Conservation (phyloP, 2,113 vertebrate genomes). For the Cynoglossus semilaevis region DNA sequence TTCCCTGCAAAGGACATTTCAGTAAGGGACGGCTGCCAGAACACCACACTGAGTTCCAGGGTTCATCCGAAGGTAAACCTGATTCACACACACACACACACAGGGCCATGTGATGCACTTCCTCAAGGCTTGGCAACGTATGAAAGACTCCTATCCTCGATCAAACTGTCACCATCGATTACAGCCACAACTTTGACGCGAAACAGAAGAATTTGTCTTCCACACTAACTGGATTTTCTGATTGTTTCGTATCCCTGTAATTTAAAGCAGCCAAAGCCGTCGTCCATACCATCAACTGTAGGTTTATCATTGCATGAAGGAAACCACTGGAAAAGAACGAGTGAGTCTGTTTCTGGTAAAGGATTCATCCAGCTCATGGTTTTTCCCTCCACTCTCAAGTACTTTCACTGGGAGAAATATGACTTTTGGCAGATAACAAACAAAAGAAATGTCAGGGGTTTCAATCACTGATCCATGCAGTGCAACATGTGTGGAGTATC, state of each 20-base stretch:
- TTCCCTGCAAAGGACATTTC: slow-evolving; percentile 41
- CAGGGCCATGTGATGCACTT: slow-evolving; percentile 31
- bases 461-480: no score
- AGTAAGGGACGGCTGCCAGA: slow-evolving; percentile 48
- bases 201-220: background rate
- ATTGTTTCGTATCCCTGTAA: background rate
- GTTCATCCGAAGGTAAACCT: slow-evolving; percentile 67
- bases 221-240: slow-evolving; percentile 1
- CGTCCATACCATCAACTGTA: background rate
- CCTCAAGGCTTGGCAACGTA: slow-evolving; percentile 33
- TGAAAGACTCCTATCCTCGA: slow-evolving; percentile 26
- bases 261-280: background rate
- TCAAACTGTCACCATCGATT: slow-evolving; percentile 7
- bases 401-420: background rate
- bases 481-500: no score
- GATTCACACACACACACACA: slow-evolving; percentile 32
- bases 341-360: background rate
- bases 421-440: no score
- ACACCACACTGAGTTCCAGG: slow-evolving; percentile 32
- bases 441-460: no score
- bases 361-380: background rate
- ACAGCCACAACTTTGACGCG: background rate
- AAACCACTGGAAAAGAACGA: background rate
- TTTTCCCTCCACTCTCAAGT: background rate
- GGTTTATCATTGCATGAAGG: background rate